Conservation (phyloP, 1,140 invertebrate genomes). For the Zaprionus davidi region DNA sequence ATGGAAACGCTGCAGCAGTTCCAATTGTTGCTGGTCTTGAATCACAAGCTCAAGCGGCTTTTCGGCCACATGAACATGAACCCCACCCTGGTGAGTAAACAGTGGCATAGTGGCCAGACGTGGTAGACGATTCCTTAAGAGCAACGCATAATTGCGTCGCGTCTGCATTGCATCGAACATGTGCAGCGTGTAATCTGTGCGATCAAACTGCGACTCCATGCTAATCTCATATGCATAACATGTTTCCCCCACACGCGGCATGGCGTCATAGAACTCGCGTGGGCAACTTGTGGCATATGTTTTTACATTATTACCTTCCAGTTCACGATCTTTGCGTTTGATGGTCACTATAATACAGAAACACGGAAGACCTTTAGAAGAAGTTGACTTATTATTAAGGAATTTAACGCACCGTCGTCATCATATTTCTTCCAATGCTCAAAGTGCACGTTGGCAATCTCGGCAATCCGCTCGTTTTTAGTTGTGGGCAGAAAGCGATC, state of each 20-base stretch:
- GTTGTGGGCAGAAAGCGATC: slow-evolving; percentile 90
- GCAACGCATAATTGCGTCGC: slow-evolving; percentile 85
- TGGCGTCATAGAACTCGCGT: slow-evolving; percentile 53
- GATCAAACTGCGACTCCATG: slow-evolving; percentile 54
- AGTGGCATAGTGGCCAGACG: slow-evolving; percentile 91
- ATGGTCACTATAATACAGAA: slow-evolving; percentile 39
- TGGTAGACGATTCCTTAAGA: slow-evolving; percentile 86
- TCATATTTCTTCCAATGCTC: slow-evolving; percentile 86
- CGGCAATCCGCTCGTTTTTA: slow-evolving; percentile 85
- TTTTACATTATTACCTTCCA: background rate
- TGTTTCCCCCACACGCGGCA: slow-evolving; percentile 56
- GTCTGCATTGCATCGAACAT: slow-evolving; percentile 80
- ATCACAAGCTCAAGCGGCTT: slow-evolving; percentile 85
- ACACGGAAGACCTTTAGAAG: background rate
- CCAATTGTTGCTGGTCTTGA: slow-evolving; percentile 85
- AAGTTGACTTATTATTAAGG: background rate
- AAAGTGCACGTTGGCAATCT: slow-evolving; percentile 70
- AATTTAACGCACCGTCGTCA: slow-evolving; percentile 68
- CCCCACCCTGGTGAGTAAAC: slow-evolving; percentile 92
- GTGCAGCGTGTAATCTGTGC: slow-evolving; percentile 47
- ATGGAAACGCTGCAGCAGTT: slow-evolving; percentile 86
- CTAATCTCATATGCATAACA: slow-evolving; percentile 70
- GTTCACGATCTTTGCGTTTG: slow-evolving; percentile 1
- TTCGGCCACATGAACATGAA: slow-evolving; percentile 87
- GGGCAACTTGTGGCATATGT: slow-evolving; percentile 56